These are phyloP conservation scores for Meandrusa payeni DNA, from an alignment of 2,888 invertebrate species.

Conservation along the genomic window DNA sequence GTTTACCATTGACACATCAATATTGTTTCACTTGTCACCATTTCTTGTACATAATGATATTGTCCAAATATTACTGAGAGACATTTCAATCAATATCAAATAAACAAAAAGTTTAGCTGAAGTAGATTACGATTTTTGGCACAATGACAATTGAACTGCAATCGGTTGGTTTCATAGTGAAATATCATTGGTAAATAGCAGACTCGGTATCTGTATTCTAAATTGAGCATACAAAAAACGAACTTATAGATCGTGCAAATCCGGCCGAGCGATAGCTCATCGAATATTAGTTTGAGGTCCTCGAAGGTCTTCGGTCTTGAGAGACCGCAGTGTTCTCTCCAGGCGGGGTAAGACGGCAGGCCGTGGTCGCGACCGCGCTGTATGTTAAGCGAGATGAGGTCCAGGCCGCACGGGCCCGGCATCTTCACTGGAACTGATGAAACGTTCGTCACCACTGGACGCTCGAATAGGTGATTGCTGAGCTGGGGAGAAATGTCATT, in stretches of 20 bases:
- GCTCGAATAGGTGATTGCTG: slow-evolving; percentile 85
- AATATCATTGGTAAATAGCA: too few species aligned
- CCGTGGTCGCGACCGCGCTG: slow-evolving; percentile 95
- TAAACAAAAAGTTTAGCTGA: too few species aligned
- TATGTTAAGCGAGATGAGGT: slow-evolving; percentile 92
- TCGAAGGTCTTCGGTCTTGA: slow-evolving; percentile 81
- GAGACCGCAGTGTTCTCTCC: slow-evolving; percentile 89
- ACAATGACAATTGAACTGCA: too few species aligned
- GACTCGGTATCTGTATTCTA: too few species aligned
- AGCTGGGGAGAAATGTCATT: slow-evolving; percentile 74
- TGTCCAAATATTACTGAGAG: too few species aligned
- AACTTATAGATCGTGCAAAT: slow-evolving; percentile 82
- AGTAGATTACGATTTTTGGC: too few species aligned
- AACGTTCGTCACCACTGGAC: slow-evolving; percentile 46
- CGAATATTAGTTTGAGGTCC: slow-evolving; percentile 83
- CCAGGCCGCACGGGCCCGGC: slow-evolving; percentile 84
- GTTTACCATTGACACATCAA: too few species aligned
- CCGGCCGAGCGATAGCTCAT: slow-evolving; percentile 81
- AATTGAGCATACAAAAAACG: too few species aligned
- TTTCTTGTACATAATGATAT: too few species aligned
- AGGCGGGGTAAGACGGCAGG: slow-evolving; percentile 87
- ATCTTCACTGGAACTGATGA: slow-evolving; percentile 23
- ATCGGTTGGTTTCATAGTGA: too few species aligned
- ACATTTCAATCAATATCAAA: too few species aligned
- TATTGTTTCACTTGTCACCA: too few species aligned